Evolutionary conservation across 1,140 invertebrate genomes (phyloP).

Genomic region (Saxidomus purpurata): DNA sequence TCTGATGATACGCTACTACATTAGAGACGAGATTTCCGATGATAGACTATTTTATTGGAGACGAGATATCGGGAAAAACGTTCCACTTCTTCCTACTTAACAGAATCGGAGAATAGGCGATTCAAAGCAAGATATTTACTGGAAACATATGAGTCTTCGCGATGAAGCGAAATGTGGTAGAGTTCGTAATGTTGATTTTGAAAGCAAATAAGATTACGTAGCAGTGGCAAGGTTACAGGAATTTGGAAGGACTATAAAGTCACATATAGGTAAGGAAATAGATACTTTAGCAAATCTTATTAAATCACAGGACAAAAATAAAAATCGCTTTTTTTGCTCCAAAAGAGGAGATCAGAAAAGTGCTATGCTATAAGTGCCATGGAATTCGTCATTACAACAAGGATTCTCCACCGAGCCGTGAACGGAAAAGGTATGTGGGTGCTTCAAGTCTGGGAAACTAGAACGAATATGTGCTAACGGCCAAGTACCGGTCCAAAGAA

Average conservation of each 20-base stretch:
- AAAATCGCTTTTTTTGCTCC: too few species aligned
- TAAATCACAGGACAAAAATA: too few species aligned
- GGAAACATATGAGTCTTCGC: too few species aligned
- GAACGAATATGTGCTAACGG: neutral
- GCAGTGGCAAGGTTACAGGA: slow-evolving; percentile 16
- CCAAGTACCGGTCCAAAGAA: neutral
- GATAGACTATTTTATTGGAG: too few species aligned
- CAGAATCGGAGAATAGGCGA: slow-evolving; percentile 26
- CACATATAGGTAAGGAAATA: slow-evolving; percentile 17
- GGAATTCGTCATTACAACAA: too few species aligned
- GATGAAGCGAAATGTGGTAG: slow-evolving; percentile 5
- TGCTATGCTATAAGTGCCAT: too few species aligned
- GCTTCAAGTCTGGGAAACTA: neutral
- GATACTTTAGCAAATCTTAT: neutral
- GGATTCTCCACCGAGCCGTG: too few species aligned
- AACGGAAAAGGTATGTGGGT: too few species aligned
- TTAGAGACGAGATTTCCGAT: too few species aligned
- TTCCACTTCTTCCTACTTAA: slow-evolving; percentile 10
- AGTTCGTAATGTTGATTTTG: slow-evolving; percentile 8
- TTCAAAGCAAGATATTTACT: neutral
- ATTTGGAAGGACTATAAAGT: slow-evolving; percentile 32
- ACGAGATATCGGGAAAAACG: neutral
- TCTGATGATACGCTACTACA: too few species aligned
- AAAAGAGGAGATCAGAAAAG: too few species aligned
- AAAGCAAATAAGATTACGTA: slow-evolving; percentile 27